Evolutionary conservation across 1,140 invertebrate genomes (phyloP).

Genomic region (Drosophila malerkotliana): DNA sequence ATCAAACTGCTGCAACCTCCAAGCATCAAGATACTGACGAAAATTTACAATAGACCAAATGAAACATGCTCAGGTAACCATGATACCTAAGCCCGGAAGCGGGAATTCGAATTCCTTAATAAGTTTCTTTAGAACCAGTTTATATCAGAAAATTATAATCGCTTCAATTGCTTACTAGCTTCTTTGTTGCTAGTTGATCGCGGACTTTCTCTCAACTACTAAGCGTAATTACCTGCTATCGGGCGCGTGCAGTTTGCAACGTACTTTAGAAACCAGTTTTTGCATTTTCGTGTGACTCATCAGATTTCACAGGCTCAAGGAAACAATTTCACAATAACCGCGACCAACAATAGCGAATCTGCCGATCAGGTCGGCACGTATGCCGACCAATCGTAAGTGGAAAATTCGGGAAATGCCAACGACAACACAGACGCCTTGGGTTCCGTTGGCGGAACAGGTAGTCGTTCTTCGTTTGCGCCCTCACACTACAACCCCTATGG

Average conservation of each 20-base stretch:
- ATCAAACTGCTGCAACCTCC: too few species aligned
- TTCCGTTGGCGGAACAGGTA: constrained; percentile 37
- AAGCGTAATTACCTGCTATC: constrained; percentile 13
- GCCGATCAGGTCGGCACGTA: constrained; percentile 65
- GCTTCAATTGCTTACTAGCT: constrained; percentile 27
- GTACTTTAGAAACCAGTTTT: constrained; percentile 33
- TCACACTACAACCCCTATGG: constrained; percentile 36
- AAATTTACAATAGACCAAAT: too few species aligned
- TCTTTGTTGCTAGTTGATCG: constrained; percentile 36
- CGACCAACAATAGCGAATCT: constrained; percentile 51
- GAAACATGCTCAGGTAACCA: too few species aligned
- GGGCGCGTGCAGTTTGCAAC: constrained; percentile 2
- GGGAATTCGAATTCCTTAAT: too few species aligned
- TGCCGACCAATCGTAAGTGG: constrained; percentile 6
- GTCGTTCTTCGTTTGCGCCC: constrained; percentile 10
- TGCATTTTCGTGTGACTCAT: constrained; percentile 58
- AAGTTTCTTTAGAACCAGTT: too few species aligned
- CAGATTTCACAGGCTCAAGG: constrained; percentile 47
- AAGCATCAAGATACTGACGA: too few species aligned
- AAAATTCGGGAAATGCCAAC: constrained; percentile 51
- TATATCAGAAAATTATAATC: neutral
- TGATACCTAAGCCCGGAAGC: too few species aligned
- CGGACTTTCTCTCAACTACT: constrained; percentile 2
- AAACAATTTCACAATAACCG: constrained; percentile 62
- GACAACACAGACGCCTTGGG: constrained; percentile 73